These are phyloP conservation scores for Leptothorax acervorum DNA, from an alignment of 2,888 invertebrate species.

Conservation along the genomic window DNA sequence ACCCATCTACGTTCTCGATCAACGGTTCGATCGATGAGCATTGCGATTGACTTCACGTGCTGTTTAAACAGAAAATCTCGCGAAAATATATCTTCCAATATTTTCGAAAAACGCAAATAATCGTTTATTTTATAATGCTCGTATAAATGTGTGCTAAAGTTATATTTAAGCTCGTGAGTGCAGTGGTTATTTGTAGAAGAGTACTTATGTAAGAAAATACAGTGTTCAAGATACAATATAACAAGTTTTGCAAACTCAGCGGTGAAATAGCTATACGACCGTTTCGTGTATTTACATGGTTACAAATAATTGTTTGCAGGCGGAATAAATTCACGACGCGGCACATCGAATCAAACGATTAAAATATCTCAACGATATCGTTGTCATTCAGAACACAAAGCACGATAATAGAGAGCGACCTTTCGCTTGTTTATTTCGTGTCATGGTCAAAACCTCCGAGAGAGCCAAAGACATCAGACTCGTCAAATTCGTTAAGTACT, in stretches of 20 bases:
- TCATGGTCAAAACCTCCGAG: conserved; percentile 72
- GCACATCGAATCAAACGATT: conserved; percentile 3
- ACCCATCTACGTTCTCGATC: conserved; percentile 60
- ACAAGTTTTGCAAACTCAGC: conserved; percentile 7
- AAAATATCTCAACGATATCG: conserved; percentile 43
- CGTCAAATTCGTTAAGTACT: conserved; percentile 42
- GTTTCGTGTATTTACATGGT: conserved; percentile 7
- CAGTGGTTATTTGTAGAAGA: not conserved
- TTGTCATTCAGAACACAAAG: conserved; percentile 45
- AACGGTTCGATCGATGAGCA: conserved; percentile 67
- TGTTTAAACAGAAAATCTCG: conserved; percentile 27
- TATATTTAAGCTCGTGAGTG: not conserved
- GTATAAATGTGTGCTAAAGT: not conserved
- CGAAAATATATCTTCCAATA: not conserved
- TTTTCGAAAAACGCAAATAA: not conserved
- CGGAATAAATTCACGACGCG: conserved; percentile 2
- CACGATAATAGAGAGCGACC: conserved; percentile 66
- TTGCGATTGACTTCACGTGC: conserved; percentile 53
- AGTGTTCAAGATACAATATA: not conserved
- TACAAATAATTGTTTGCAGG: not conserved
- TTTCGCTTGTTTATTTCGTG: conserved; percentile 71
- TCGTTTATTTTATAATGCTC: not conserved
- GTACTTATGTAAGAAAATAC: not conserved
- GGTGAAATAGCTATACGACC: not conserved
- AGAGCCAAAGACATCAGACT: conserved; percentile 72